Conservation (phyloP, 2,888 invertebrate species). For the Eupithecia subfuscata region DNA sequence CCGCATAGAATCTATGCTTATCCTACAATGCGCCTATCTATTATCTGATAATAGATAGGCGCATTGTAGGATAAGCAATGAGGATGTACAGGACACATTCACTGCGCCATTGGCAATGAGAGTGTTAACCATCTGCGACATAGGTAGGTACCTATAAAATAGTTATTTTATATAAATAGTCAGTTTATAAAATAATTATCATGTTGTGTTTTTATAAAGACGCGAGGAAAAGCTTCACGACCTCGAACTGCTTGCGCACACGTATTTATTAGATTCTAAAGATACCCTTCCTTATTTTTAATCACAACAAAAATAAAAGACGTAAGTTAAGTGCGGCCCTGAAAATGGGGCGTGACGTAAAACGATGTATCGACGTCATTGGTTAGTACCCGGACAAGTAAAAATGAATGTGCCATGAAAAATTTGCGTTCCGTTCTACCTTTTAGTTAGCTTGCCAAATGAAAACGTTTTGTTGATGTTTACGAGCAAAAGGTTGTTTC, state of each 20-base stretch:
- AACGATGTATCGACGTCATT: slow-evolving; percentile 71
- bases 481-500: neutral
- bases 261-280: slow-evolving; percentile 33
- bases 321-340: slow-evolving; percentile 70
- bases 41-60: no score
- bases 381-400: slow-evolving; percentile 57
- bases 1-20: no score
- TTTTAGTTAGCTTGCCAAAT: neutral
- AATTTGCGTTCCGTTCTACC: slow-evolving; percentile 64
- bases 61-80: no score
- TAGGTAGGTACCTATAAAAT: no score
- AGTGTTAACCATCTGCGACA: no score
- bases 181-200: no score
- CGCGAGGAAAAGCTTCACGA: neutral
- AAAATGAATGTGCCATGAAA: slow-evolving; percentile 43
- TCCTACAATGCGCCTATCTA: no score
- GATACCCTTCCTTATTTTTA: slow-evolving; percentile 51
- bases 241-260: slow-evolving; percentile 45
- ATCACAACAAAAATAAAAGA: slow-evolving; percentile 64
- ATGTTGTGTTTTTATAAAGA: neutral
- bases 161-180: no score
- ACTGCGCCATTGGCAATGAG: no score
- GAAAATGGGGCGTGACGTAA: slow-evolving; percentile 80
- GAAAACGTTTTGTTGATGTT: neutral
- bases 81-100: no score